Evolutionary conservation across 2,888 invertebrate species (phyloP).

Genomic region (Hirtodrosophila duncani): DNA sequence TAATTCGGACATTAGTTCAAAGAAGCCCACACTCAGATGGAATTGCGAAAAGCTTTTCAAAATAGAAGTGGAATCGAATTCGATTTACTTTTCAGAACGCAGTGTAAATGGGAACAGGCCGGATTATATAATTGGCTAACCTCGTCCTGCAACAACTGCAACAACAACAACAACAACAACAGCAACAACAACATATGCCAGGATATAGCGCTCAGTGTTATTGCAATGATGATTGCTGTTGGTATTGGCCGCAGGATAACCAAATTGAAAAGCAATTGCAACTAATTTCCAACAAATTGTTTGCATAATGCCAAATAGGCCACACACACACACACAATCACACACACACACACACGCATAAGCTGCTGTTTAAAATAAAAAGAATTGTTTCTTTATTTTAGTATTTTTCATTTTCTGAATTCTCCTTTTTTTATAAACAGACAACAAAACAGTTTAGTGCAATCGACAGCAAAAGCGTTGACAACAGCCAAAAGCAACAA

Average conservation of each 20-base stretch:
- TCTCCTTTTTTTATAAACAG: neutral
- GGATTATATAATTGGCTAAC: too few relatives aligned
- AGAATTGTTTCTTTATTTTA: conserved; percentile 35
- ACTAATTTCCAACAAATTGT: conserved; percentile 63
- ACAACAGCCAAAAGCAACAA: conserved; percentile 23
- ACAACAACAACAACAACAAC: too few relatives aligned
- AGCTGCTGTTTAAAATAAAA: conserved; percentile 1
- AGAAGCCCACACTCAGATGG: too few relatives aligned
- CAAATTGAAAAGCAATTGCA: conserved; percentile 51
- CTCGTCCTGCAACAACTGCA: too few relatives aligned
- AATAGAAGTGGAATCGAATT: too few relatives aligned
- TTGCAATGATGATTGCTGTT: conserved; percentile 10
- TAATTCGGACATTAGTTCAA: too few relatives aligned
- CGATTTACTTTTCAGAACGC: too few relatives aligned
- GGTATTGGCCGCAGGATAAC: conserved; percentile 8
- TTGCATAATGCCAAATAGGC: conserved; percentile 44
- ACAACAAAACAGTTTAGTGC: conserved; percentile 12
- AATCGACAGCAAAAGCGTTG: conserved; percentile 3
- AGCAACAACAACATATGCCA: too few relatives aligned
- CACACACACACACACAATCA: conserved; percentile 5
- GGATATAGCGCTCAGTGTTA: too few relatives aligned
- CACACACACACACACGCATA: neutral
- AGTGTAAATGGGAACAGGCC: too few relatives aligned
- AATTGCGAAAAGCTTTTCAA: too few relatives aligned
- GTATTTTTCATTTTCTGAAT: neutral